phyloP scores from a whole-genome alignment of 2,888 invertebrate genomes.

The Helicoverpa assulta region DNA sequence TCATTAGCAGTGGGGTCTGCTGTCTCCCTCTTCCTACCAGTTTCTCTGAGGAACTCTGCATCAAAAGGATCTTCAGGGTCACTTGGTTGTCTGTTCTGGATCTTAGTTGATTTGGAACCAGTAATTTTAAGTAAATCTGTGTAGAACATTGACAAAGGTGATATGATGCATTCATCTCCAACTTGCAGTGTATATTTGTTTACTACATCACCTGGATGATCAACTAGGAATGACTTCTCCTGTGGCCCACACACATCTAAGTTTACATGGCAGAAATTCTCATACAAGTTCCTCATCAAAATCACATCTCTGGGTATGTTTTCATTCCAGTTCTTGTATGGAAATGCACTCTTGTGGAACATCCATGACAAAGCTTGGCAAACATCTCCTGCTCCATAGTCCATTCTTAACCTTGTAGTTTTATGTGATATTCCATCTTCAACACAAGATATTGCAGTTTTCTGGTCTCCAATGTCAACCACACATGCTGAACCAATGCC shows the following conservation, averaged over 20 bases:
- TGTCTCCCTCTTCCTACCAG: slow-evolving; percentile 91
- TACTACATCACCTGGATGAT: slow-evolving; percentile 92
- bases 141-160: slow-evolving; percentile 96
- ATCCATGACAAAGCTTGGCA: slow-evolving; percentile 97
- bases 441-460: slow-evolving; percentile 98
- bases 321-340: slow-evolving; percentile 95
- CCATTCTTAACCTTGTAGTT: slow-evolving; percentile 95
- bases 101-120: slow-evolving; percentile 93
- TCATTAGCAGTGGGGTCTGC: slow-evolving; percentile 83
- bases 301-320: slow-evolving; percentile 94
- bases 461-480: slow-evolving; percentile 98
- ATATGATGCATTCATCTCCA: slow-evolving; percentile 98
- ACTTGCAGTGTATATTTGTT: slow-evolving; percentile 94
- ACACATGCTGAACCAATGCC: slow-evolving; percentile 95
- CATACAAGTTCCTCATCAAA: slow-evolving; percentile 95
- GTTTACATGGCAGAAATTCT: slow-evolving; percentile 97
- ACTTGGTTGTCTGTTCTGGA: slow-evolving; percentile 92
- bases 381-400: slow-evolving; percentile 97
- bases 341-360: slow-evolving; percentile 96
- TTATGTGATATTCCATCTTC: slow-evolving; percentile 98
- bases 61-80: slow-evolving; percentile 98
- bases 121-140: slow-evolving; percentile 97
- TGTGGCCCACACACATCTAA: slow-evolving; percentile 97
- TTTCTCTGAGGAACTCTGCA: slow-evolving; percentile 97
- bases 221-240: slow-evolving; percentile 94